Percentiles rank a stretch among this genome's conserved stretches.
These are phyloP conservation scores for Pyrgus malvae DNA, from an alignment of 2,888 invertebrate species.

Conservation along the genomic window DNA sequence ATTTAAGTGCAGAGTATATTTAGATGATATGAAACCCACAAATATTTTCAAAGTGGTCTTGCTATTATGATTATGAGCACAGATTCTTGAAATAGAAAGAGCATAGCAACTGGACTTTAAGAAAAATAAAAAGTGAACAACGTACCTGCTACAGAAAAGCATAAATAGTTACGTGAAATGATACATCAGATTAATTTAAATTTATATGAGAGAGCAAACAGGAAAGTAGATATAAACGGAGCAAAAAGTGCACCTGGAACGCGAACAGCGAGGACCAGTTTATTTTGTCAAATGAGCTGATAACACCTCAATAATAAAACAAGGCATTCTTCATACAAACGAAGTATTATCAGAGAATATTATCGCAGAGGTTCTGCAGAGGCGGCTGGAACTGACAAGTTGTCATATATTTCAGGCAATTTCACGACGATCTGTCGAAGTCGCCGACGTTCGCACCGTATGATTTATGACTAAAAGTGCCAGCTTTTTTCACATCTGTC, in stretches of 20 bases:
- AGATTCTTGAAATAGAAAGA: conserved; percentile 8
- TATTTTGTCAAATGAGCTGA: not conserved
- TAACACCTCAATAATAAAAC: not conserved
- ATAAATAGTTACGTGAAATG: too few relatives aligned
- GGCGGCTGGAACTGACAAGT: not conserved
- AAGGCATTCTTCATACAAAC: too few relatives aligned
- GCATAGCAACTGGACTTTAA: not conserved
- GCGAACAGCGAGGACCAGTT: too few relatives aligned
- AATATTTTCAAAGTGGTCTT: conserved; percentile 15
- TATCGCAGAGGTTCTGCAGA: too few relatives aligned
- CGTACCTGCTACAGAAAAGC: too few relatives aligned
- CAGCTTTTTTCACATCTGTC: conserved; percentile 13
- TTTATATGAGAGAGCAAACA: too few relatives aligned
- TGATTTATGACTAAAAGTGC: conserved; percentile 38
- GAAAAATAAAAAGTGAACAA: not conserved
- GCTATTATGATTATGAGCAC: conserved; percentile 11
- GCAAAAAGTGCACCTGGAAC: too few relatives aligned
- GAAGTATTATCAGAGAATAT: too few relatives aligned
- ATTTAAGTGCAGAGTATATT: conserved; percentile 22
- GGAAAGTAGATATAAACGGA: too few relatives aligned
- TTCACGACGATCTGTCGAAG: conserved; percentile 32
- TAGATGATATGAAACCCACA: conserved; percentile 16
- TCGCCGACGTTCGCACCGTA: conserved; percentile 22
- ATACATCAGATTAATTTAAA: too few relatives aligned
- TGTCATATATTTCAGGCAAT: conserved; percentile 11